Percentiles rank a stretch among this genome's conserved stretches.
Evolutionary conservation across 2,113 vertebrate species (phyloP).

Genomic region (Vanacampus margaritifer): DNA sequence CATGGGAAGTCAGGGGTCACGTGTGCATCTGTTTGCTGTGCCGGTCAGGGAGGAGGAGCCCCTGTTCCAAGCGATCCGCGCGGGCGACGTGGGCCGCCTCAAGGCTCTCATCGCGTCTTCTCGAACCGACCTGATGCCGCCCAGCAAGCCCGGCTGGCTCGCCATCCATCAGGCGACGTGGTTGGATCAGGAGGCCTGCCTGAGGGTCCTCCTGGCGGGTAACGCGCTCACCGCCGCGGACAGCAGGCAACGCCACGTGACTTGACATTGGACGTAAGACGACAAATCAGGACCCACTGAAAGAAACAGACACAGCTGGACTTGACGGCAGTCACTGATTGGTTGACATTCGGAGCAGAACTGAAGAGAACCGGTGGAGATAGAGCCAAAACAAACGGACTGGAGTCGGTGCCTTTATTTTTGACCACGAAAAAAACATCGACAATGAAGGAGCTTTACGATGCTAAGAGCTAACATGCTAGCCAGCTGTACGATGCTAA

Average conservation of each 20-base stretch:
- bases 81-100: constrained; percentile 66
- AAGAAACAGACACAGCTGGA: too few relatives aligned
- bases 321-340: too few relatives aligned
- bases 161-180: constrained; percentile 85
- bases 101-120: constrained; percentile 66
- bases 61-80: constrained; percentile 56
- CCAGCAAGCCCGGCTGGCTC: constrained; percentile 85
- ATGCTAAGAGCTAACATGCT: neutral
- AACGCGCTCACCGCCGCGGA: neutral
- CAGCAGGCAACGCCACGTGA: neutral
- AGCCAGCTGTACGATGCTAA: neutral
- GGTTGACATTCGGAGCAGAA: too few relatives aligned
- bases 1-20: neutral
- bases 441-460: too few relatives aligned
- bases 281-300: too few relatives aligned
- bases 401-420: too few relatives aligned
- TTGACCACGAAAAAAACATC: too few relatives aligned
- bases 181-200: constrained; percentile 79
- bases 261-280: too few relatives aligned
- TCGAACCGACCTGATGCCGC: constrained; percentile 70
- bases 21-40: constrained; percentile 4
- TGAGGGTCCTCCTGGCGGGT: constrained; percentile 82
- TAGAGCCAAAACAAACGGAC: too few relatives aligned
- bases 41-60: constrained; percentile 63
- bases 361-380: too few relatives aligned